Conservation (phyloP, 2,797 vertebrate species). For the Petrocephalus sullivani region DNA sequence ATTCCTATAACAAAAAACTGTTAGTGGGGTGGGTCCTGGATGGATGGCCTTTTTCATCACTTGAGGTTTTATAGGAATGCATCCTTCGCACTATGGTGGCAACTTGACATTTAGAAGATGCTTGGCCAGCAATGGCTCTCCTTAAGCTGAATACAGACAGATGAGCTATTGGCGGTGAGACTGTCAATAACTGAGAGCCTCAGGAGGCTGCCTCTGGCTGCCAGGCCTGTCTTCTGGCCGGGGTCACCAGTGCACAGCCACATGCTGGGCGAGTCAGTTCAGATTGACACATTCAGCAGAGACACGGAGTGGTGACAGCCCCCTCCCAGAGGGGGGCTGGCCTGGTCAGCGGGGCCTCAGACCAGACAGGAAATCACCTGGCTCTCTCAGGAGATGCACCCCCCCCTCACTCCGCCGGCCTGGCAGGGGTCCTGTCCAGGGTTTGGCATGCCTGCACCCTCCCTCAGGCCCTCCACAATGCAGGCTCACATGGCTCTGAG, state of each 20-base stretch:
- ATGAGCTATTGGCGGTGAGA: background rate
- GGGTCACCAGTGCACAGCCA: background rate
- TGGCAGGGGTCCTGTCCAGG: background rate
- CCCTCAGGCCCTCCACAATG: background rate
- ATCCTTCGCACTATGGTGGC: background rate
- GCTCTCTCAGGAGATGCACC: constrained; percentile 19
- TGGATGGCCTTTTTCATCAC: background rate
- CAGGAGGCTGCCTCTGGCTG: background rate
- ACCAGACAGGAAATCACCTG: constrained; percentile 47
- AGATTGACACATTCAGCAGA: constrained; percentile 57
- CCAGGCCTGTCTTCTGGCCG: background rate
- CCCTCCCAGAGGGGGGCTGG: constrained; percentile 42
- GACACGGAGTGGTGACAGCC: constrained; percentile 47
- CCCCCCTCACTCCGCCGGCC: background rate
- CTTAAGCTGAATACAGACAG: background rate
- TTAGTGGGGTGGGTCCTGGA: background rate
- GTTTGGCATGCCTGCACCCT: background rate
- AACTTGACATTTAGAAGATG: background rate
- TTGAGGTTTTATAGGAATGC: background rate
- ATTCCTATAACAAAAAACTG: background rate
- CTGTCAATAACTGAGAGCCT: background rate
- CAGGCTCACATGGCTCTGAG: background rate
- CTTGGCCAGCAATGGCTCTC: background rate
- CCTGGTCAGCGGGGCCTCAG: background rate
- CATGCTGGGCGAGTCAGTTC: background rate